phyloP scores from a whole-genome alignment of 2,888 invertebrate genomes.

The Cerastis rubricosa region DNA sequence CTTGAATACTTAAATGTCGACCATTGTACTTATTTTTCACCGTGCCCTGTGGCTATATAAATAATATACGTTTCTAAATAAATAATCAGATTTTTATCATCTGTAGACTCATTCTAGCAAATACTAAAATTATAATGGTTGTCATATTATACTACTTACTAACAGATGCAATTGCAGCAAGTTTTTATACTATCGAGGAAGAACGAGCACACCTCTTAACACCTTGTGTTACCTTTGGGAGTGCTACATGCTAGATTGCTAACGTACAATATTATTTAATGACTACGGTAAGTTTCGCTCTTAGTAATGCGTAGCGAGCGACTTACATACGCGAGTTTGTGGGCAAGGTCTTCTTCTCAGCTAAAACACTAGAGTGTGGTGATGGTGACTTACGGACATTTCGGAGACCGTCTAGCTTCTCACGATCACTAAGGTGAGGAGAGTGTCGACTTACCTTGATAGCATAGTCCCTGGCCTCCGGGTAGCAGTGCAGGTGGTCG shows the following conservation, averaged over 20 bases:
- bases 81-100: background rate
- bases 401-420: background rate
- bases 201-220: background rate
- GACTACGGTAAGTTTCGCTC: background rate
- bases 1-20: background rate
- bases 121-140: background rate
- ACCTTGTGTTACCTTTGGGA: background rate
- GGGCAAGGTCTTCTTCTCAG: background rate
- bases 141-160: background rate
- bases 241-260: background rate
- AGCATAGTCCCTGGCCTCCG: conserved; percentile 93
- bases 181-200: too few species aligned
- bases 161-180: too few species aligned
- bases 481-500: conserved; percentile 93
- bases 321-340: background rate
- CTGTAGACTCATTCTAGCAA: background rate
- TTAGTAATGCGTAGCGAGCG: background rate
- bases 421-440: background rate
- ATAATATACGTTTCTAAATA: too few species aligned
- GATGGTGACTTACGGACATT: background rate
- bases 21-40: too few species aligned
- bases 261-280: background rate
- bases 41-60: too few species aligned
- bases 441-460: conserved; percentile 90
- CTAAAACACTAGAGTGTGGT: background rate